Conservation (phyloP, 2,113 vertebrate genomes). For the Campylomormyrus tamandua region DNA sequence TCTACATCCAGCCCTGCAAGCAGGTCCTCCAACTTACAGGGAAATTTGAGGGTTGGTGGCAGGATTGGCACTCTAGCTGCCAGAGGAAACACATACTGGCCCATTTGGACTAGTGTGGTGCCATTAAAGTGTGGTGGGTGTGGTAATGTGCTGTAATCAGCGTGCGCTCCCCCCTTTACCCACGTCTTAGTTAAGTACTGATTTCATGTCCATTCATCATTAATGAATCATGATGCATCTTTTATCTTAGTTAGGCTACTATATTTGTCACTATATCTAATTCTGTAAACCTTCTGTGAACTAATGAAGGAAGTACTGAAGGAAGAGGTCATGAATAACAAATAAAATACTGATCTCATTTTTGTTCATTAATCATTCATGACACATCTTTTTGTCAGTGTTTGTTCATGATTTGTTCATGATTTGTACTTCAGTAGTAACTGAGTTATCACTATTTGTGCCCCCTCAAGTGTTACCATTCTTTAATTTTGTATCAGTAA, state of each 20-base stretch:
- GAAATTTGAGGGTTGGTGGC: no score
- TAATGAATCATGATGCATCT: neutral
- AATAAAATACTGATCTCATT: neutral
- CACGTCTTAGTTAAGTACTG: neutral
- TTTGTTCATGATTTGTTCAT: neutral
- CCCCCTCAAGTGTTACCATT: neutral
- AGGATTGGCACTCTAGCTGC: no score
- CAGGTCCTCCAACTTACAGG: no score
- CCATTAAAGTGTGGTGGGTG: no score
- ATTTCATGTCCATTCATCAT: neutral
- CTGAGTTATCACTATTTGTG: neutral
- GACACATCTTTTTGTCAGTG: neutral
- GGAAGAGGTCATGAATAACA: neutral
- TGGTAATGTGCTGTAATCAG: no score
- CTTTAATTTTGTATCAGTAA: neutral
- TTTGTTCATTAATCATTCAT: neutral
- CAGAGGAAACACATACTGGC: no score
- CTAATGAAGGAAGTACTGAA: neutral
- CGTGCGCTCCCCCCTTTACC: no score
- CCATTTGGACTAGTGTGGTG: no score
- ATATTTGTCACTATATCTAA: neutral
- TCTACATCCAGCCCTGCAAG: no score
- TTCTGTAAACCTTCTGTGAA: neutral
- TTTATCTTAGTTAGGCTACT: neutral
- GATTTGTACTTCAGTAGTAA: neutral